Percentiles rank a stretch among this genome's conserved stretches.
Conservation (phyloP, 1,140 invertebrate genomes). For the Cydia splendana region DNA sequence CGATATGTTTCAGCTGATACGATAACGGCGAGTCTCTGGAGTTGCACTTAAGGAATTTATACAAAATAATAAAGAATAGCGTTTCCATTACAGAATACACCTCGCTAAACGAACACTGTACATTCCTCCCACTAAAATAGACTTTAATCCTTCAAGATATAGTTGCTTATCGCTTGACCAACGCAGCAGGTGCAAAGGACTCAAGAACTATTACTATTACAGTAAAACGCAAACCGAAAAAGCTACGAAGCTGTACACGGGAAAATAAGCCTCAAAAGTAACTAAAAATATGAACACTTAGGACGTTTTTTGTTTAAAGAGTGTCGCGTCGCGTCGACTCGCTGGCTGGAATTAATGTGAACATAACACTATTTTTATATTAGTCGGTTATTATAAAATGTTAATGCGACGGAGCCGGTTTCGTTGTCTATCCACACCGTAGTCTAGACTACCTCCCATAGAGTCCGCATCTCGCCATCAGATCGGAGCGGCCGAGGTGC, state of each 20-base stretch:
- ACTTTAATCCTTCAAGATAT: neutral
- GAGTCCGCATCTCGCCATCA: neutral
- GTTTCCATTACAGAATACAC: neutral
- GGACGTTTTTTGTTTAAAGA: neutral
- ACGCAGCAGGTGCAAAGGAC: conserved; percentile 1
- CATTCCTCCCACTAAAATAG: neutral
- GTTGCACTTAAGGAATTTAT: too few relatives aligned
- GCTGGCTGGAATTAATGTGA: conserved; percentile 21
- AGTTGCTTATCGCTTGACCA: neutral
- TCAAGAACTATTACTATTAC: conserved; percentile 17
- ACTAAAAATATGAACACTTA: neutral
- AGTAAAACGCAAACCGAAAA: conserved; percentile 9
- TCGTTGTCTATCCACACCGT: neutral
- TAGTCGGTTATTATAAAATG: conserved; percentile 33
- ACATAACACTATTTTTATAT: conserved; percentile 33
- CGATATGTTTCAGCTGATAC: neutral
- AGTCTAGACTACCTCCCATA: neutral
- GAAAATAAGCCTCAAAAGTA: neutral
- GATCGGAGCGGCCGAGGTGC: too few relatives aligned
- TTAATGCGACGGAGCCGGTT: conserved; percentile 22
- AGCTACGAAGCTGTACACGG: neutral
- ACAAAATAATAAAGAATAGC: neutral
- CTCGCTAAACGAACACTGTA: neutral
- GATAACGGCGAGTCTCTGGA: too few relatives aligned
- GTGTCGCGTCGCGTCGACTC: neutral